phyloP scores from a whole-genome alignment of 1,140 invertebrate species.

The Schlechtendalia chinensis region DNA sequence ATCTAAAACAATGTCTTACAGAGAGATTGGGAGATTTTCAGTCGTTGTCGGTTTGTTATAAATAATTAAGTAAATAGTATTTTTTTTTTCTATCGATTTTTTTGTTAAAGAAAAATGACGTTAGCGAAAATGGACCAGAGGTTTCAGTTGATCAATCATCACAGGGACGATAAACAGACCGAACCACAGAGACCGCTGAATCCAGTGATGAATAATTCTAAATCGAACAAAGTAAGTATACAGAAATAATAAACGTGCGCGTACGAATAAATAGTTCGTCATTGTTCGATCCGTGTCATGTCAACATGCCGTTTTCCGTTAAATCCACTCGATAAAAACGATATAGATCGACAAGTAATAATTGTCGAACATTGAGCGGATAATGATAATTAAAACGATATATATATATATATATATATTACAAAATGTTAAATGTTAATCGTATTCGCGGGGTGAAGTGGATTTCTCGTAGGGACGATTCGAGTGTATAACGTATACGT shows the following conservation, averaged over 20 bases:
- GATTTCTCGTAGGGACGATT: not conserved
- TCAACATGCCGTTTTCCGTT: no score
- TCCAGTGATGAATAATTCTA: constrained; percentile 45
- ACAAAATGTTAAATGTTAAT: not conserved
- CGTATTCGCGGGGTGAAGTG: not conserved
- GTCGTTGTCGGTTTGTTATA: no score
- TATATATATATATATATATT: no score
- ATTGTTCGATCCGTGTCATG: no score
- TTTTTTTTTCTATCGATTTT: not conserved
- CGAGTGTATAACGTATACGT: not conserved
- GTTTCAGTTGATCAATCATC: constrained; percentile 43
- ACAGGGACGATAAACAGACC: constrained; percentile 38
- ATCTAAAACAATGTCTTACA: no score
- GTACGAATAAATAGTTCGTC: no score
- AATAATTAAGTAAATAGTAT: no score
- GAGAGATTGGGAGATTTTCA: no score
- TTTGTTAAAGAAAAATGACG: constrained; percentile 37
- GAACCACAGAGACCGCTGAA: constrained; percentile 26
- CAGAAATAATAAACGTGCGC: not conserved
- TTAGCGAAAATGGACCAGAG: constrained; percentile 43
- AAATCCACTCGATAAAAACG: no score
- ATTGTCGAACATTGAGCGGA: no score
- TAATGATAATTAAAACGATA: no score
- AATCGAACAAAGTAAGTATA: constrained; percentile 39
- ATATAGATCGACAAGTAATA: no score